Evolutionary conservation across 2,888 invertebrate species (phyloP), one percentile per base, ranked within the genome.

Genomic region (Drosophila siamana): DNA sequence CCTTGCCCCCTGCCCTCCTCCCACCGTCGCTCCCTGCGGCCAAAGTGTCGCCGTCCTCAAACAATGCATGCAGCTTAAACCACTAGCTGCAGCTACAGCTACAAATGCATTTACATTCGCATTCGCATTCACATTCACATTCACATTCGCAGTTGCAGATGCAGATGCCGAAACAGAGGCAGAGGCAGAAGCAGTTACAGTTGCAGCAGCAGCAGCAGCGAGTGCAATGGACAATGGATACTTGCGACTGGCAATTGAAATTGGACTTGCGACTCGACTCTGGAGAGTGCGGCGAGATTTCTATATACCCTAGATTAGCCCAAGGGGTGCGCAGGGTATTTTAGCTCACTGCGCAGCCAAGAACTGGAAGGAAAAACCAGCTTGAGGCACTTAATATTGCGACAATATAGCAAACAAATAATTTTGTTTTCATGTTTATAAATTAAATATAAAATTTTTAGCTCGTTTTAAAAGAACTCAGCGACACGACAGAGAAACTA

Each of bases 31-130:
- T n/a, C 38, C 15, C 24, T 30, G 8, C 30, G 28, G 2, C 19
- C 19, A 30, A 60, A 59, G 30, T 36, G 61, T 41, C 54, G 46
- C 22, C n/a, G 54, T 57, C 33, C 44, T 67, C 72, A 43, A 62
- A 72, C 72, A 71, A 70, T 61, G 43, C 57, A 36, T 51, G 24
- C 5, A 11, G 41, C 59, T n/a, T 9, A 28, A 64, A 48, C 56
- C n/a, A 38, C 36, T 30, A 16, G 26, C 19, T 8, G 33, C 15
- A 56, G 40, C 33, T 54, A 33, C 47, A 59, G 41, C 8, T 55
- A 47, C 38, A 57, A n/a, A 28, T 46, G 40, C 52, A 54, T 26
- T 30, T 48, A 56, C 57, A 57, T 54, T 44, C 16, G 19, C 19
- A 19, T 1, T 19, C 19, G 19, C 2, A 19, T 1, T 19, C 19